phyloP scores from a whole-genome alignment of 2,888 invertebrate genomes.

The Cantharis rufa region DNA sequence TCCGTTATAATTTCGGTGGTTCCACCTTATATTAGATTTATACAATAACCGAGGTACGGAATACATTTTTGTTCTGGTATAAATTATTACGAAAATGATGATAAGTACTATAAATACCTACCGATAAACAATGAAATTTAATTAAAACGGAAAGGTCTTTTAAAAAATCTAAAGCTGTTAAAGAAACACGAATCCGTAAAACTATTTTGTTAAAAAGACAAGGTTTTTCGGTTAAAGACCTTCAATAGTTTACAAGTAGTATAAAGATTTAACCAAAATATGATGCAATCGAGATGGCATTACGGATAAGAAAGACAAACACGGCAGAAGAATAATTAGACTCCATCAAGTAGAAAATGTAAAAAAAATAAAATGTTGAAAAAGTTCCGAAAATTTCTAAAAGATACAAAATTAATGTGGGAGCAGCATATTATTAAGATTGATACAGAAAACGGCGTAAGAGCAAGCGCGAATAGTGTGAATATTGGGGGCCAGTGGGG shows the following conservation, averaged over 20 bases:
- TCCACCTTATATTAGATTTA: too few relatives aligned
- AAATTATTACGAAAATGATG: not conserved
- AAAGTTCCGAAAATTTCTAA: not conserved
- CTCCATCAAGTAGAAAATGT: not conserved
- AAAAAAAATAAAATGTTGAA: not conserved
- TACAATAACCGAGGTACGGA: not conserved
- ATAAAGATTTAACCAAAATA: not conserved
- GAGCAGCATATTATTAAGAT: constrained; percentile 24
- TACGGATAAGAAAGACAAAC: not conserved
- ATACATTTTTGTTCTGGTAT: not conserved
- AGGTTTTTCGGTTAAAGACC: not conserved
- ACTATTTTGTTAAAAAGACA: not conserved
- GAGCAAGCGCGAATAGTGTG: constrained; percentile 27
- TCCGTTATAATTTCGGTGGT: not conserved
- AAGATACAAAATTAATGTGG: constrained; percentile 29
- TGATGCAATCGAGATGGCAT: not conserved
- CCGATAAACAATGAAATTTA: not conserved
- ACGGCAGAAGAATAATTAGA: not conserved
- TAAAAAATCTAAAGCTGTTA: not conserved
- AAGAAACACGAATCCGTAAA: not conserved
- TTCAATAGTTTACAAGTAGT: not conserved
- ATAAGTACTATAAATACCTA: too few relatives aligned
- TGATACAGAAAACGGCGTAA: constrained; percentile 32
- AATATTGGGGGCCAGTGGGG: constrained; percentile 48
- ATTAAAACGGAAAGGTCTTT: not conserved